phyloP scores from a whole-genome alignment of 1,140 invertebrate species.

The Zaprionus gabonicus region DNA sequence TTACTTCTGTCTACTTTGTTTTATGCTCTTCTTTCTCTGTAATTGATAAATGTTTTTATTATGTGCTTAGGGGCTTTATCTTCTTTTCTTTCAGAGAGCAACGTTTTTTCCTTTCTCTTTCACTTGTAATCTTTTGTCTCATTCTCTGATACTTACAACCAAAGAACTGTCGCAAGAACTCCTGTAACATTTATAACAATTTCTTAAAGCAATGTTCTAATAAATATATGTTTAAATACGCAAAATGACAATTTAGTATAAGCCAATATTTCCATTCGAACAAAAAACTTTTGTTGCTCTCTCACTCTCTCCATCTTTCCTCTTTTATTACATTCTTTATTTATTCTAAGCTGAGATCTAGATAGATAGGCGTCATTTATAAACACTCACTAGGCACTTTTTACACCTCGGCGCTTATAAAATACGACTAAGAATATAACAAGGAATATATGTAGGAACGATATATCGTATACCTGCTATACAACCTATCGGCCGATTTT shows the following conservation, averaged over 20 bases:
- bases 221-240: background rate
- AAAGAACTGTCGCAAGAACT: constrained; percentile 15
- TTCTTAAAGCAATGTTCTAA: background rate
- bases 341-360: background rate
- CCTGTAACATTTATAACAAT: constrained; percentile 16
- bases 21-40: background rate
- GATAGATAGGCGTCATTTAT: background rate
- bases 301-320: too few species aligned
- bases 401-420: background rate
- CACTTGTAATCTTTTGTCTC: background rate
- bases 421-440: too few species aligned
- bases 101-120: background rate
- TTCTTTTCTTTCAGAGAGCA: background rate
- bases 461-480: too few species aligned
- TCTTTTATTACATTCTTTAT: background rate
- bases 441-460: too few species aligned
- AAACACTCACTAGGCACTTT: background rate
- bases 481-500: too few species aligned
- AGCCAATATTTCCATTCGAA: background rate
- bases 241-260: background rate
- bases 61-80: background rate
- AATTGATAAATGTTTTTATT: background rate
- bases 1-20: too few species aligned
- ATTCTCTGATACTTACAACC: constrained; percentile 31
- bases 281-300: too few species aligned